Base-by-base conservation (phyloP, 1,140 invertebrate species). In the Zaprionus inermis region DNA sequence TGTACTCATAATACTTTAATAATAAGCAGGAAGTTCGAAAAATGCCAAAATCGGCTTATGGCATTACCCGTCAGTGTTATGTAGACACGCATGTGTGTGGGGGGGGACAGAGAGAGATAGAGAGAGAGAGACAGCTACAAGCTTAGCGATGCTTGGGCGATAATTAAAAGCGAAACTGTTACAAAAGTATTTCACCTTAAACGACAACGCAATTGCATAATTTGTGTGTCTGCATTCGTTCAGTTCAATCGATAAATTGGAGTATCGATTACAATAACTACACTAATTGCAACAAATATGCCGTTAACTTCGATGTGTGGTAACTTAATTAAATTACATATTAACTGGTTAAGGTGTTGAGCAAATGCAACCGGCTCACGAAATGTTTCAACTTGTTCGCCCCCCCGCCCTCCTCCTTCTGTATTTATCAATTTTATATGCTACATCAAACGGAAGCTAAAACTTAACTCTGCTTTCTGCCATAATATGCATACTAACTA, bases 271-370 rank as follows among this genome's bases (percentile, higher is more conserved):
- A 81, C 76, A 55, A 77, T 74, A n/a, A n/a, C 61, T 18, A 49
- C 68, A 73, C 72, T 86, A 86, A 86, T 88, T 86, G 83, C 79
- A 83, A 71, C 79, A 88, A 86, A 88, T 88, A 49, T 44, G 57
- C 51, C 34, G 32, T 72, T 41, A 68, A 63, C 52, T 60, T 46
- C 49, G 67, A 63, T 75, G 69, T 64, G 44, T 64, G 44, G 44
- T 82, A 86, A 76, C 67, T 79, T 86, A 86, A 82, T 78, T 66
- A 56, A 76, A 71, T 67, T 67, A 55, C 34, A 65, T 51, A 67
- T 51, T 20, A 41, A 52, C 57, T 14, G 7, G 6, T 38, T 58
- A 28, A 64, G 60, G 32, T 59, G 46, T 60, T 65, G 52, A 20
- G 30, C 16, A 44, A 44, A 44, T 71, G 36, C 52, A 71, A 71